Conservation (phyloP, 2,888 invertebrate species). For the Dicyrtomina minuta region DNA sequence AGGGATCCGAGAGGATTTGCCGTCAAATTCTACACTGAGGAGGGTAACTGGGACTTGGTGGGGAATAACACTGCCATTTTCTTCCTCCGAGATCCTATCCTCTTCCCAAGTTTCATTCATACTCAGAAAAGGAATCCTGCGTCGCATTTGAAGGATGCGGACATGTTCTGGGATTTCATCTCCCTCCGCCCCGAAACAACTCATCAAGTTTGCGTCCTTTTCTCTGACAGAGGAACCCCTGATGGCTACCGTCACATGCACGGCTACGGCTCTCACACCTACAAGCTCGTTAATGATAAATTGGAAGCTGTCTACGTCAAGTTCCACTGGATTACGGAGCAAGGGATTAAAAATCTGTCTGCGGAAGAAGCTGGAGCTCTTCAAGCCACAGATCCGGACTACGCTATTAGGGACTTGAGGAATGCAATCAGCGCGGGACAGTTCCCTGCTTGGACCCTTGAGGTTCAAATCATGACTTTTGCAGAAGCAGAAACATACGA, state of each 20-base stretch:
- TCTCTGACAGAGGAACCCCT: slow-evolving; percentile 89
- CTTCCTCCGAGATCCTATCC: slow-evolving; percentile 62
- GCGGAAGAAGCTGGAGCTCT: slow-evolving; percentile 64
- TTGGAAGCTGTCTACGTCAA: slow-evolving; percentile 78
- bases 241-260: slow-evolving; percentile 93
- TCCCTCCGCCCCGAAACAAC: slow-evolving; percentile 81
- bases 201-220: slow-evolving; percentile 82
- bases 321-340: slow-evolving; percentile 75
- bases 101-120: slow-evolving; percentile 62
- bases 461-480: slow-evolving; percentile 86
- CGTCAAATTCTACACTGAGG: slow-evolving; percentile 60
- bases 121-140: slow-evolving; percentile 61
- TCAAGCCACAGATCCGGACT: slow-evolving; percentile 78
- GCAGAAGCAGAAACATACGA: slow-evolving; percentile 76
- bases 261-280: slow-evolving; percentile 93
- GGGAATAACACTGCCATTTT: slow-evolving; percentile 64
- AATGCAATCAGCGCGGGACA: slow-evolving; percentile 75
- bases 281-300: slow-evolving; percentile 78
- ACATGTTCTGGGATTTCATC: slow-evolving; percentile 68
- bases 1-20: slow-evolving; percentile 65
- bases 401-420: slow-evolving; percentile 82
- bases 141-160: slow-evolving; percentile 58
- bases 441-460: slow-evolving; percentile 71
- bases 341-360: slow-evolving; percentile 75
- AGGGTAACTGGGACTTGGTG: slow-evolving; percentile 60